A percentile compares a stretch with the other conserved stretches of the same genome.
Conservation (phyloP, 1,140 invertebrate genomes). For the Drosophila auraria region DNA sequence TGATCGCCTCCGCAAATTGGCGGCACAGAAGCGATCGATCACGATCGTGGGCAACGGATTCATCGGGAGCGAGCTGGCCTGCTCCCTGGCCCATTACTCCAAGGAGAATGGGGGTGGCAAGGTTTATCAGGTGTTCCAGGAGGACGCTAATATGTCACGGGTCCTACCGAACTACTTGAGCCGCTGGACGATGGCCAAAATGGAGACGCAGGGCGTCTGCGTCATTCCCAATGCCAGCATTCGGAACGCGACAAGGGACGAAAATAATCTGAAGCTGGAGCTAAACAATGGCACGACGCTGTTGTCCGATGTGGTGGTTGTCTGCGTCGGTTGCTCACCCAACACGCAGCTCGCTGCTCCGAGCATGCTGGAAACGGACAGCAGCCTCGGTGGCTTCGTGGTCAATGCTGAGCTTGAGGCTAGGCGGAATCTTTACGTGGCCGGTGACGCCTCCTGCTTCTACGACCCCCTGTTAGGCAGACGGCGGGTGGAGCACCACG, state of each 20-base stretch:
- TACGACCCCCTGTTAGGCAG: slow-evolving; percentile 94
- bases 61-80: slow-evolving; percentile 96
- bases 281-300: slow-evolving; percentile 89
- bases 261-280: slow-evolving; percentile 87
- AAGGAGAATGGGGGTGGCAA: slow-evolving; percentile 77
- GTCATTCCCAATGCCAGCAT: slow-evolving; percentile 88
- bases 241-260: slow-evolving; percentile 86
- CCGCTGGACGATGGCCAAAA: slow-evolving; percentile 92
- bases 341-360: slow-evolving; percentile 92
- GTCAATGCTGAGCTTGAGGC: slow-evolving; percentile 97
- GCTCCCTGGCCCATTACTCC: slow-evolving; percentile 90
- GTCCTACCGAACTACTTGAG: slow-evolving; percentile 94
- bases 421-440: slow-evolving; percentile 94
- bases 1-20: slow-evolving; percentile 86
- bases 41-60: slow-evolving; percentile 96
- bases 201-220: slow-evolving; percentile 90
- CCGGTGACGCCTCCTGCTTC: slow-evolving; percentile 97
- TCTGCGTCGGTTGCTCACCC: slow-evolving; percentile 94
- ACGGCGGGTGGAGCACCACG: slow-evolving; percentile 95
- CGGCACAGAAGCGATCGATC: slow-evolving; percentile 89
- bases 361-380: slow-evolving; percentile 93
- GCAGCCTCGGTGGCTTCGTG: slow-evolving; percentile 92
- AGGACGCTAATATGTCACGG: slow-evolving; percentile 92
- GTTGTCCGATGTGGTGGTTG: slow-evolving; percentile 88
- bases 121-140: slow-evolving; percentile 92